Conservation (phyloP, 1,140 invertebrate genomes). For the Schlechtendalia chinensis region DNA sequence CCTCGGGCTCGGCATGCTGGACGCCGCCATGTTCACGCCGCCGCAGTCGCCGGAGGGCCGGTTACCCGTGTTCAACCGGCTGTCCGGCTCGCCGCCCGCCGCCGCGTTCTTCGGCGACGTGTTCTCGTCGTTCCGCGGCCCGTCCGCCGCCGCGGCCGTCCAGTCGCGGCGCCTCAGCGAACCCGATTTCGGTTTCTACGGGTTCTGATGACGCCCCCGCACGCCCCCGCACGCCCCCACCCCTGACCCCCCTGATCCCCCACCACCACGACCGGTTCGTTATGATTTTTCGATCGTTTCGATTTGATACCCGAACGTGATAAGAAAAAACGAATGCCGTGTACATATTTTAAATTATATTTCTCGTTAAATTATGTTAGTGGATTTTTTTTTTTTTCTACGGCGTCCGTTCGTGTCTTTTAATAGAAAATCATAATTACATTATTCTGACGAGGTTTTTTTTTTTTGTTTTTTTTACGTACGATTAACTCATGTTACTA, state of each 20-base stretch:
- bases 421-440: not conserved
- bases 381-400: constrained; percentile 44
- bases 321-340: no score
- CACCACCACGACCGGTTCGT: not conserved
- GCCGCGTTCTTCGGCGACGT: constrained; percentile 13
- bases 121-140: constrained; percentile 41
- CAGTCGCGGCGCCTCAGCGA: constrained; percentile 26
- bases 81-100: constrained; percentile 37
- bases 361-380: constrained; percentile 48
- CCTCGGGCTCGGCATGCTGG: constrained; percentile 22
- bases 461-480: constrained; percentile 40
- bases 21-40: constrained; percentile 50
- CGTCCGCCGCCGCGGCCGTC: constrained; percentile 1
- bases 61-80: constrained; percentile 54
- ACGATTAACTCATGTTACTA: constrained; percentile 10
- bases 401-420: not conserved
- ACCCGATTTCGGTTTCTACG: constrained; percentile 25
- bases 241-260: not conserved
- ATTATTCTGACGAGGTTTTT: constrained; percentile 34
- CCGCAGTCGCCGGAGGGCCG: constrained; percentile 52
- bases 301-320: constrained; percentile 49
- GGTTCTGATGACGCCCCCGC: not conserved
- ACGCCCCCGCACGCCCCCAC: not conserved
- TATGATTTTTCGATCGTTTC: no score
- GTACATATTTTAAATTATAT: constrained; percentile 50